A percentile compares a stretch with the other conserved stretches of the same genome.
Evolutionary conservation across 1,140 invertebrate species (phyloP).

Genomic region (Holotrichia oblita): DNA sequence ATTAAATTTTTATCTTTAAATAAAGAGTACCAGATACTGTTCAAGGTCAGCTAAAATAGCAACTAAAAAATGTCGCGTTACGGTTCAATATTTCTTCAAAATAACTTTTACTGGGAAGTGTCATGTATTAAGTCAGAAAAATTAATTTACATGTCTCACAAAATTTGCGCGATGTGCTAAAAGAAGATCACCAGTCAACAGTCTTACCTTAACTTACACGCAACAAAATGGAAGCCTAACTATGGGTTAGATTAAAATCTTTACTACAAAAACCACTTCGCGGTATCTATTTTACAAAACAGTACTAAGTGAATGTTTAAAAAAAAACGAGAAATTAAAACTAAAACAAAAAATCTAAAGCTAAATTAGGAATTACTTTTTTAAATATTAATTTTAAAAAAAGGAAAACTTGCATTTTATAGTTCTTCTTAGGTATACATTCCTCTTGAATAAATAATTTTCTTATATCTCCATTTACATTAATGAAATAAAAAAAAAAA

Average conservation of each 20-base stretch:
- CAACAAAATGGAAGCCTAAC: constrained; percentile 9
- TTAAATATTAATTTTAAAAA: not conserved
- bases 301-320: not conserved
- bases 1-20: too few relatives aligned
- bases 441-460: not conserved
- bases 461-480: not conserved
- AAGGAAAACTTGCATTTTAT: not conserved
- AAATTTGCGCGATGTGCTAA: not conserved
- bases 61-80: too few relatives aligned
- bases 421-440: not conserved
- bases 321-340: not conserved
- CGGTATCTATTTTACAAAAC: not conserved
- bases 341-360: not conserved
- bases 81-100: too few relatives aligned
- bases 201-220: not conserved
- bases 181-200: not conserved
- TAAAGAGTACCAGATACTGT: too few relatives aligned
- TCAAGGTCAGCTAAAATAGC: too few relatives aligned
- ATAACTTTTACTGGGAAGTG: too few relatives aligned
- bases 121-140: too few relatives aligned
- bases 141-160: too few relatives aligned
- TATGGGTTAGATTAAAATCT: not conserved
- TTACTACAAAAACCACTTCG: not conserved
- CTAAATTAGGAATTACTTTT: not conserved
- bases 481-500: not conserved